Percentiles rank a stretch among this genome's conserved stretches.
Conservation (phyloP, 2,797 vertebrate genomes). For the Takifugu rubripes region DNA sequence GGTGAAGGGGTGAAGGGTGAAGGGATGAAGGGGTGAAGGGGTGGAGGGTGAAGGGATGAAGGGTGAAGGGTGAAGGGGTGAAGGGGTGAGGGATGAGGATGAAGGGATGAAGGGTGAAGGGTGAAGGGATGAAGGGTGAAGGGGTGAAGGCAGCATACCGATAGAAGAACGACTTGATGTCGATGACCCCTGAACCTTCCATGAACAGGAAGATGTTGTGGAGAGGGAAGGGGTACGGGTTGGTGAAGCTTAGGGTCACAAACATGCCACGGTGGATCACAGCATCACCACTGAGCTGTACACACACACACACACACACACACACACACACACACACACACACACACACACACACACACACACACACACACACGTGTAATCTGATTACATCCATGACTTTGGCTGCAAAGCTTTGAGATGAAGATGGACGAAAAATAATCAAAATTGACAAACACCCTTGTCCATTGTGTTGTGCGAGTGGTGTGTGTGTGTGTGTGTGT, state of each 20-base stretch:
- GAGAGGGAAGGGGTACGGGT: conserved; percentile 73
- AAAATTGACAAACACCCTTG: no score
- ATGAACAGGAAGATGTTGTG: conserved; percentile 63
- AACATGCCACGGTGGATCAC: conserved; percentile 56
- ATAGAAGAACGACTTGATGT: conserved; percentile 63
- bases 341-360: background rate
- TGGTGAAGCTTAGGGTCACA: conserved; percentile 80
- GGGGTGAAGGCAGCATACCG: conserved; percentile 54
- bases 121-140: no score
- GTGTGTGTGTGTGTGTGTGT: no score
- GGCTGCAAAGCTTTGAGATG: no score
- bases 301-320: background rate
- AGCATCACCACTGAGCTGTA: conserved; percentile 69
- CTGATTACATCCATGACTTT: background rate
- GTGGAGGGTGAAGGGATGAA: background rate
- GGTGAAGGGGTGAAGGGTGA: no score
- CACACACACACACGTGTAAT: background rate
- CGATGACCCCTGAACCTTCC: conserved; percentile 77
- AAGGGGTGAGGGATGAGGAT: no score
- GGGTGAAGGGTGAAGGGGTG: no score
- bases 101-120: no score
- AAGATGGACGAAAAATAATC: background rate
- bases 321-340: conserved; percentile 1
- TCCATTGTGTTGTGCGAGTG: no score
- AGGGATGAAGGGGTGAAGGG: no score